phyloP scores from a whole-genome alignment of 2,888 invertebrate genomes.

The Synanthedon andrenaeformis region DNA sequence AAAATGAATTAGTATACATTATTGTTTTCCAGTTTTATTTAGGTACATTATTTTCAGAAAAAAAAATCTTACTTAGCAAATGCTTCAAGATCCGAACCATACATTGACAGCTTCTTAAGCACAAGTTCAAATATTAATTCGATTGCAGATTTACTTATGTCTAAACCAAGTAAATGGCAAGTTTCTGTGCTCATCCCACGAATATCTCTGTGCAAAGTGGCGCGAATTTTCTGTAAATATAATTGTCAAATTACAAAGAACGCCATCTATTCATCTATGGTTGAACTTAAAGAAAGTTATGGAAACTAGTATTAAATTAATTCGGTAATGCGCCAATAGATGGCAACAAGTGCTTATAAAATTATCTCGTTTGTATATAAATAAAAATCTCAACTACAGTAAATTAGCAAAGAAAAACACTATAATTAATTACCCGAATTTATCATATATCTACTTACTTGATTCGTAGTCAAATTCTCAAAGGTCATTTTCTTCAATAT shows the following conservation, averaged over 20 bases:
- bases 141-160: slow-evolving; percentile 64
- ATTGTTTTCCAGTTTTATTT: not conserved
- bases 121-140: slow-evolving; percentile 73
- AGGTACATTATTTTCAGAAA: not conserved
- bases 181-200: slow-evolving; percentile 68
- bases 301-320: too few species aligned
- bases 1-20: too few species aligned
- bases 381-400: too few species aligned
- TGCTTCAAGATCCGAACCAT: slow-evolving; percentile 72
- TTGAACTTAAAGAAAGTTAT: slow-evolving; percentile 1
- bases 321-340: too few species aligned
- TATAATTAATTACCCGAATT: too few species aligned
- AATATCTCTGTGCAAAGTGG: slow-evolving; percentile 67
- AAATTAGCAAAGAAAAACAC: too few species aligned
- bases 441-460: too few species aligned
- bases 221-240: slow-evolving; percentile 67
- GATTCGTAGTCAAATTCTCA: too few species aligned
- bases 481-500: too few species aligned
- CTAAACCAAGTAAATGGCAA: slow-evolving; percentile 55
- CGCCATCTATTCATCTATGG: slow-evolving; percentile 18
- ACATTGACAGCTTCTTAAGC: slow-evolving; percentile 67
- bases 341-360: too few species aligned
- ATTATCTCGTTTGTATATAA: too few species aligned
- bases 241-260: slow-evolving; percentile 1
- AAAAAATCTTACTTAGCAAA: slow-evolving; percentile 71